Evolutionary conservation across 2,888 invertebrate species (phyloP), one percentile per base, ranked within the genome.

Genomic region (Caenorhabditis sinica): DNA sequence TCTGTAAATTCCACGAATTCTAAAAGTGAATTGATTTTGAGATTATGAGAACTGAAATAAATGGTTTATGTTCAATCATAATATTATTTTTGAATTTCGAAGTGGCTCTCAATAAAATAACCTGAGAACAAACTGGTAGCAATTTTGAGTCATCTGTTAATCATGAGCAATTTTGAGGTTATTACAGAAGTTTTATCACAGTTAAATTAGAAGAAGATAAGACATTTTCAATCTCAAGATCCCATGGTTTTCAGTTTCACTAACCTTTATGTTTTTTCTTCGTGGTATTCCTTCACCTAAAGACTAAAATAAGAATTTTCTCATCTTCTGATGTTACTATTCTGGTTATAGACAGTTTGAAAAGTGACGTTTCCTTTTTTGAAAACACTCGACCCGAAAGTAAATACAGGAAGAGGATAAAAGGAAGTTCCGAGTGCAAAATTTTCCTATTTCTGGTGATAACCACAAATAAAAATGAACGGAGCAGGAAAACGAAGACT

Each of bases 401-500:
- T 49, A n/a, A 49, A 49, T 49, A 49, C 20, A 49, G 17, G 20
- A 49, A 20, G 2, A 49, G 49, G 20, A 49, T n/a, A 20, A 20
- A 8, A 49, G n/a, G 20, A 49, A 49, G 49, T 40, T 40, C 13
- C 40, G 40, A 40, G 40, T 53, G 53, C 53, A 40, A 65, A 36
- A 28, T 2, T 8, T 51, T 49, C 2, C 4, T 20, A 49, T 49
- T 49, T 20, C 6, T 8, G 15, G n/a, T n/a, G n/a, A n/a, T 45
- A 17, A n/a, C 11, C 49, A 36, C 40, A 40, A 13, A 40, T 20
- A 30, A 49, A 33, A 51, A 65, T 65, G 65, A 65, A 43, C 13
- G 43, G 28, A 17, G 63, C 63, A 15, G 49, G 60, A 17, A 79
- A 79, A 53, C 30, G 76, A 30, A 76, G 43, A 13, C 49, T 68